These are phyloP conservation scores for Pimpla rufipes DNA, from an alignment of 2,888 invertebrate species.

Conservation along the genomic window DNA sequence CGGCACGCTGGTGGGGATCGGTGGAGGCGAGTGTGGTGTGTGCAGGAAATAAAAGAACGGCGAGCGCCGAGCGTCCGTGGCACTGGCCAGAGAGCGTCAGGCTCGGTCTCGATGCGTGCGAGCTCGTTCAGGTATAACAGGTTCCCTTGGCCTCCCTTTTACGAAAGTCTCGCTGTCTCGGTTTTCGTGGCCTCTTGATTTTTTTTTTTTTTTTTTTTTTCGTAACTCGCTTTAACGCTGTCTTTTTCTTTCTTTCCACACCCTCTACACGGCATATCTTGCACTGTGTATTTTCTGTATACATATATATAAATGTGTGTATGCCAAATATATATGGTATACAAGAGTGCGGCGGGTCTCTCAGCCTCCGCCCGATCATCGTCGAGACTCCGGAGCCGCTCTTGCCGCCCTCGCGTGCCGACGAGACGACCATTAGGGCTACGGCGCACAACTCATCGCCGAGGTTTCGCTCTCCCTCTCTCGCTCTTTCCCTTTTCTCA, in stretches of 20 bases:
- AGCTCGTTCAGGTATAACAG: slow-evolving; percentile 82
- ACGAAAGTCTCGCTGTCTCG: slow-evolving; percentile 70
- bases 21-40: slow-evolving; percentile 11
- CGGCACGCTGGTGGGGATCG: slow-evolving; percentile 1
- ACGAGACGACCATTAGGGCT: slow-evolving; percentile 70
- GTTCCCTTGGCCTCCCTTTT: slow-evolving; percentile 80
- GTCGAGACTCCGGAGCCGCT: slow-evolving; percentile 46
- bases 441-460: slow-evolving; percentile 69
- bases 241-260: slow-evolving; percentile 46
- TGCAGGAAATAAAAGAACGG: slow-evolving; percentile 54
- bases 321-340: slow-evolving; percentile 36
- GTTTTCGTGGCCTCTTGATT: slow-evolving; percentile 17
- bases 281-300: slow-evolving; percentile 18
- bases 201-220: slow-evolving; percentile 60
- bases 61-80: slow-evolving; percentile 38
- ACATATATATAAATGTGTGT: slow-evolving; percentile 1
- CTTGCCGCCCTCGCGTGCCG: slow-evolving; percentile 70
- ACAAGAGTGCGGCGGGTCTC: slow-evolving; percentile 8
- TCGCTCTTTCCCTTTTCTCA: slow-evolving; percentile 30
- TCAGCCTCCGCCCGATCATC: slow-evolving; percentile 53
- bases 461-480: slow-evolving; percentile 34
- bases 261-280: slow-evolving; percentile 15
- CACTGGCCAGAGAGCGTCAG: slow-evolving; percentile 61
- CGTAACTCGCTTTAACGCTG: slow-evolving; percentile 50
- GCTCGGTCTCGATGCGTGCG: slow-evolving; percentile 75